Evolutionary conservation across 2,888 invertebrate genomes (phyloP), one percentile per base, ranked within the genome.

Genomic region (Aphodius sticticus): DNA sequence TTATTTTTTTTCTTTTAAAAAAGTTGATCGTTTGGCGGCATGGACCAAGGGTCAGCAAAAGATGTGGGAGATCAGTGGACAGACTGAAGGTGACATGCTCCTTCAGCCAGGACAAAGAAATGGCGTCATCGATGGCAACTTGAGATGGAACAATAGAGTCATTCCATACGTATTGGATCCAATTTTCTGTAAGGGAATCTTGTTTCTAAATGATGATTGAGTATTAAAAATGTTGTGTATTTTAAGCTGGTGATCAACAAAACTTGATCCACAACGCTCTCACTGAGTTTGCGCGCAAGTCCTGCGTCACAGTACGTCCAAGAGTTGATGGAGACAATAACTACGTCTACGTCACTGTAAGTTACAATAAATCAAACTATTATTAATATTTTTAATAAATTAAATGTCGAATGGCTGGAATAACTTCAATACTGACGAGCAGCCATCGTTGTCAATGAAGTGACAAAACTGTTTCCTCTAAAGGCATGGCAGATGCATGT

Each of bases 11-110:
- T 53, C 53, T 26, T 3, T 26, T 12, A 53, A 53, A 53, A 53
- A 9, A 53, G 53, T 53, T 53, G 53, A 53, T 9, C 53, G 53
- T 12, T 9, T 53, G 53, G 53, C 53, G 7, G 53, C 53, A 53
- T 53, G 7, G 53, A 12, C 53, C 9, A 53, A 16, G 0, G 81
- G 81, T 36, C 70, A 79, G 16, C 81, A 82, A 77, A 82, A 82
- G 16, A 78, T 82, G 9, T 82, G 82, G 82, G 81, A 82, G 76
- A 69, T 82, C 36, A 83, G 83, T 77, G 83, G 83, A 16, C 81
- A 82, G 14, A 79, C 76, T 79, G 79, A 83, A 78, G 83, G 83
- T 12, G 83, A 83, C 69, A 83, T 83, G 72, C 37, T 83, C 7
- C 53, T 83, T 16, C 69, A 15, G 6, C 70, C 78, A 1, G 77